Conservation (phyloP, 2,113 vertebrate species). For the Stigmatopora nigra region DNA sequence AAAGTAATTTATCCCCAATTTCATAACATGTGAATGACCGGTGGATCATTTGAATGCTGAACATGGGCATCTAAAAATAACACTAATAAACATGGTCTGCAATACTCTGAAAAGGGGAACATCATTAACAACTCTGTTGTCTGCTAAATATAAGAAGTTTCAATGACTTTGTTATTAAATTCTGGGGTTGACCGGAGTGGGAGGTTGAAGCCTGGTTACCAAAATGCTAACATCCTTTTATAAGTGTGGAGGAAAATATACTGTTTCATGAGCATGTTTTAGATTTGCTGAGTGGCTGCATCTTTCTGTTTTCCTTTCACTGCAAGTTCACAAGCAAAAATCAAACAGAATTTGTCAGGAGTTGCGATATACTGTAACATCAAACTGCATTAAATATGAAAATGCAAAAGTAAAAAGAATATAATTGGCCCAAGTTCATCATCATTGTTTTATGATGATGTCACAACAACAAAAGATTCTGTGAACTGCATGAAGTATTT, state of each 20-base stretch:
- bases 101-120: slow-evolving; percentile 47
- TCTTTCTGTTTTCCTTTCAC: background rate
- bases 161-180: slow-evolving; percentile 40
- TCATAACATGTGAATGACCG: slow-evolving; percentile 45
- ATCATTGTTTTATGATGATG: slow-evolving; percentile 26
- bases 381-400: slow-evolving; percentile 32
- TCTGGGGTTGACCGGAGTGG: slow-evolving; percentile 16
- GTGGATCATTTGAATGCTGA: slow-evolving; percentile 56
- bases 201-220: slow-evolving; percentile 24
- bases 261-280: background rate
- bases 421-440: slow-evolving; percentile 23
- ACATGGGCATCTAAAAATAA: slow-evolving; percentile 49
- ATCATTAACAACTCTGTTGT: slow-evolving; percentile 50
- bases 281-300: background rate
- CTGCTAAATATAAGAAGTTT: slow-evolving; percentile 49
- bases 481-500: background rate
- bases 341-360: slow-evolving; percentile 37
- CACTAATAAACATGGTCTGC: slow-evolving; percentile 51
- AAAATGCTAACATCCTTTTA: slow-evolving; percentile 10
- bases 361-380: slow-evolving; percentile 7
- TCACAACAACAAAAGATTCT: background rate
- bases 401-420: slow-evolving; percentile 3
- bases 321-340: slow-evolving; percentile 7
- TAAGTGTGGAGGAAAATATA: background rate
- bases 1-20: slow-evolving; percentile 24